phyloP scores from a whole-genome alignment of 2,113 vertebrate species.

The Perca fluviatilis region DNA sequence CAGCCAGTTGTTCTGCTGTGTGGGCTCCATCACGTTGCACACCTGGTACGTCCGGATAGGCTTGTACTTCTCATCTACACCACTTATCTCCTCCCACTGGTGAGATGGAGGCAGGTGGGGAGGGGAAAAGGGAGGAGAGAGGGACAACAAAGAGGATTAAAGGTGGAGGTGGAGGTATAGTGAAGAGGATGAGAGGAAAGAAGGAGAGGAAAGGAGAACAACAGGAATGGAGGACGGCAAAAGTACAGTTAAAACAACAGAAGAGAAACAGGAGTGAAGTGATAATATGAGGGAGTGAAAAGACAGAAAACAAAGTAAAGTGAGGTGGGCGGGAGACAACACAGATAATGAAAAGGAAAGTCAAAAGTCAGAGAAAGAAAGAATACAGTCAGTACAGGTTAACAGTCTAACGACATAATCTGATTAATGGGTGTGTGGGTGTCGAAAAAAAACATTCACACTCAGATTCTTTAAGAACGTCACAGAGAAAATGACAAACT shows the following conservation, averaged over 20 bases:
- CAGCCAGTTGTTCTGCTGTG: slow-evolving; percentile 99
- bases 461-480: slow-evolving; percentile 45
- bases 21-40: slow-evolving; percentile 96
- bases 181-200: background rate
- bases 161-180: background rate
- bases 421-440: slow-evolving; percentile 38
- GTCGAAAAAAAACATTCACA: slow-evolving; percentile 12
- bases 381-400: background rate
- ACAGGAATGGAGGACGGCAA: background rate
- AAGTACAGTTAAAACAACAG: background rate
- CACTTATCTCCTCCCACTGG: slow-evolving; percentile 99
- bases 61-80: slow-evolving; percentile 93
- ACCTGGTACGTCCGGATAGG: slow-evolving; percentile 98
- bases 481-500: slow-evolving; percentile 48
- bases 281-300: background rate
- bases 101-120: background rate
- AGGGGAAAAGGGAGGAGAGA: background rate
- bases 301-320: background rate
- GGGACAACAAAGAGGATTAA: background rate
- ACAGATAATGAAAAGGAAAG: slow-evolving; percentile 9
- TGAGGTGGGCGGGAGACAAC: background rate
- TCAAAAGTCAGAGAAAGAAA: slow-evolving; percentile 9
- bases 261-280: background rate
- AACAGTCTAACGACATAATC: slow-evolving; percentile 39
- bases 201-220: background rate